Conservation (phyloP, 2,797 vertebrate species). For the Cygnus olor region DNA sequence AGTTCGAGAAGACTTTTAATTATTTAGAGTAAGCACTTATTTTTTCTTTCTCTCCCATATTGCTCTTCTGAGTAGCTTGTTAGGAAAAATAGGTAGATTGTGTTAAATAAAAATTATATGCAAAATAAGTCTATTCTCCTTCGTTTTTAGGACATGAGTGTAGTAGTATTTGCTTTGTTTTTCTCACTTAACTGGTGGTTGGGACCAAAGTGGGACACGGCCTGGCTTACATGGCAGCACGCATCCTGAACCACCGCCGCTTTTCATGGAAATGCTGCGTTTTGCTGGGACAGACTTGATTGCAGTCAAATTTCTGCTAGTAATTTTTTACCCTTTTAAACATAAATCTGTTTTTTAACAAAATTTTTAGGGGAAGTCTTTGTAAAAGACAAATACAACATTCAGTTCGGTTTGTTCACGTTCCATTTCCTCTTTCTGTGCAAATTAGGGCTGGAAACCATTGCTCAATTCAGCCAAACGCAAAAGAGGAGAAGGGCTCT, state of each 20-base stretch:
- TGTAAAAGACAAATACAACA: neutral
- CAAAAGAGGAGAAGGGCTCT: neutral
- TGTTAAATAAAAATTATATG: neutral
- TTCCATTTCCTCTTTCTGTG: slow-evolving; percentile 1
- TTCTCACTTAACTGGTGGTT: rapidly evolving
- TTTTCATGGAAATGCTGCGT: neutral
- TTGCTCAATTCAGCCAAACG: neutral
- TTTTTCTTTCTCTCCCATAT: neutral
- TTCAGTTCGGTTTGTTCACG: neutral
- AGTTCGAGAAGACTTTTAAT: neutral
- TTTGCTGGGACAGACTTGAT: neutral
- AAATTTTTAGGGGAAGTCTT: neutral
- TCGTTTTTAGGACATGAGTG: neutral
- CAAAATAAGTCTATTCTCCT: neutral
- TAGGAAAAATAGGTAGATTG: neutral
- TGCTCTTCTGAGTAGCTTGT: neutral
- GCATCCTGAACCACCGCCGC: neutral
- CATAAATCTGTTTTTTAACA: neutral
- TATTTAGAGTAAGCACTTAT: neutral
- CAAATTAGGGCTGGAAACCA: neutral
- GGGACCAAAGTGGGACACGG: neutral
- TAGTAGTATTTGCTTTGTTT: neutral
- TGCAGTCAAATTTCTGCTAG: neutral
- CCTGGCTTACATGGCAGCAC: neutral
- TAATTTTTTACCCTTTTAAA: neutral